Conservation (phyloP, 2,797 vertebrate species). For the Rallus crepitans region DNA sequence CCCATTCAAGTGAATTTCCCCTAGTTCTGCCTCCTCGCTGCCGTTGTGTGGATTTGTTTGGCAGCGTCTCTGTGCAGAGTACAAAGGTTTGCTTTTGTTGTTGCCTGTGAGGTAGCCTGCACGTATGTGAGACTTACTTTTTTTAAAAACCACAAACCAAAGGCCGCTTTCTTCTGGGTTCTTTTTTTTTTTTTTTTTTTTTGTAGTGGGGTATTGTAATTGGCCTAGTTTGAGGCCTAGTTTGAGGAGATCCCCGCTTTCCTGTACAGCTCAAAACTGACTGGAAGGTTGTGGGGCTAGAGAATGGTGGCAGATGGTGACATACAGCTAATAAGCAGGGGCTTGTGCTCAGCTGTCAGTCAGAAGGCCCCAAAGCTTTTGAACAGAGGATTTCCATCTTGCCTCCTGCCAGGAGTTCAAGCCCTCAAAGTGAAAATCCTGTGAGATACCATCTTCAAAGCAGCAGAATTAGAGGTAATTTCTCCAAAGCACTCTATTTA, state of each 20-base stretch:
- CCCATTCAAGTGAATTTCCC: background rate
- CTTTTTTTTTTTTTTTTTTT: background rate
- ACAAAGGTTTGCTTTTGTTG: slow-evolving; percentile 28
- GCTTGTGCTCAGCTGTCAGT: slow-evolving; percentile 67
- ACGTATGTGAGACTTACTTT: background rate
- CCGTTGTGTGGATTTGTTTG: slow-evolving; percentile 1
- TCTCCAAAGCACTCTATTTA: slow-evolving; percentile 25
- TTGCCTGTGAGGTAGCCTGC: slow-evolving; percentile 9
- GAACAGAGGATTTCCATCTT: slow-evolving; percentile 68
- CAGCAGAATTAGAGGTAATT: slow-evolving; percentile 59
- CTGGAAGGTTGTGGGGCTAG: slow-evolving; percentile 41
- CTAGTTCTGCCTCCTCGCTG: slow-evolving; percentile 21
- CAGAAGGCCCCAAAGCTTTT: slow-evolving; percentile 64
- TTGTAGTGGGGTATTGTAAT: slow-evolving; percentile 13
- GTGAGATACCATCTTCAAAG: slow-evolving; percentile 62
- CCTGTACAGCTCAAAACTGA: slow-evolving; percentile 36
- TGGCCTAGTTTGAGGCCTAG: slow-evolving; percentile 32
- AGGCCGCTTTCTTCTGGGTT: background rate
- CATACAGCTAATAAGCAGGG: slow-evolving; percentile 61
- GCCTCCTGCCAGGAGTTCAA: slow-evolving; percentile 68
- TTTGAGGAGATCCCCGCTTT: slow-evolving; percentile 38
- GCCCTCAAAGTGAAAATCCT: slow-evolving; percentile 66
- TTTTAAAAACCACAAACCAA: background rate
- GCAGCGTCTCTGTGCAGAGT: background rate
- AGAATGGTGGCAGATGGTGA: slow-evolving; percentile 68